phyloP scores from a whole-genome alignment of 92 coral and sea anemone species.

The Zoanthus solanderi region DNA sequence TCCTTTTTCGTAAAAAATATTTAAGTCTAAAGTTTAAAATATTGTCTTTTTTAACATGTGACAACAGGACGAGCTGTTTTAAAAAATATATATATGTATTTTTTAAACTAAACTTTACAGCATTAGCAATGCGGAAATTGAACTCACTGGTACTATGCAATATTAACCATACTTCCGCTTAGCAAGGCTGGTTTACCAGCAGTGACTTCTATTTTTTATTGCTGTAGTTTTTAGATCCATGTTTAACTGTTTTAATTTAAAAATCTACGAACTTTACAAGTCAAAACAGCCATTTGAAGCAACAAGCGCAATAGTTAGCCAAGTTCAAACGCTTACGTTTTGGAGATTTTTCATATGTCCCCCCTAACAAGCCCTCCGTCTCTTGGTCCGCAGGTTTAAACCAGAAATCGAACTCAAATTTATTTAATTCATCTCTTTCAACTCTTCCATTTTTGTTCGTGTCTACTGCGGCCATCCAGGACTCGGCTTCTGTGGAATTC shows the following conservation, averaged over 20 bases:
- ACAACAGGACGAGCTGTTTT: too few species aligned
- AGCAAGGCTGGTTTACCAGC: not conserved
- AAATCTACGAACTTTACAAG: not conserved
- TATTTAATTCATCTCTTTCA: constrained; percentile 68
- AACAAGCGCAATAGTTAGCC: not conserved
- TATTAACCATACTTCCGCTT: not conserved
- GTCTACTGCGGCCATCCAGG: constrained; percentile 76
- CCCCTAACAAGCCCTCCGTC: constrained; percentile 50
- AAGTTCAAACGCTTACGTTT: constrained; percentile 7
- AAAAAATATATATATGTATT: not conserved
- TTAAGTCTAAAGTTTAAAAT: too few species aligned
- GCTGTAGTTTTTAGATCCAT: not conserved
- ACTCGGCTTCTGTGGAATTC: constrained; percentile 65
- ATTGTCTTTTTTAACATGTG: too few species aligned
- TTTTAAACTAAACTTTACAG: too few species aligned
- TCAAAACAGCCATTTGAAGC: constrained; percentile 21
- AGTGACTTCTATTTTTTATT: not conserved
- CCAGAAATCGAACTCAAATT: constrained; percentile 75
- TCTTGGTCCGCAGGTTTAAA: constrained; percentile 66
- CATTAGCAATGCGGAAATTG: not conserved
- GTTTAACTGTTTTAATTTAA: not conserved
- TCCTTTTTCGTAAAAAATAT: too few species aligned
- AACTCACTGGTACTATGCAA: not conserved
- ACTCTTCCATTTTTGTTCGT: constrained; percentile 75
- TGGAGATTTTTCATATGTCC: constrained; percentile 31